phyloP scores from a whole-genome alignment of 2,113 vertebrate species.

The Tamias sibiricus region DNA sequence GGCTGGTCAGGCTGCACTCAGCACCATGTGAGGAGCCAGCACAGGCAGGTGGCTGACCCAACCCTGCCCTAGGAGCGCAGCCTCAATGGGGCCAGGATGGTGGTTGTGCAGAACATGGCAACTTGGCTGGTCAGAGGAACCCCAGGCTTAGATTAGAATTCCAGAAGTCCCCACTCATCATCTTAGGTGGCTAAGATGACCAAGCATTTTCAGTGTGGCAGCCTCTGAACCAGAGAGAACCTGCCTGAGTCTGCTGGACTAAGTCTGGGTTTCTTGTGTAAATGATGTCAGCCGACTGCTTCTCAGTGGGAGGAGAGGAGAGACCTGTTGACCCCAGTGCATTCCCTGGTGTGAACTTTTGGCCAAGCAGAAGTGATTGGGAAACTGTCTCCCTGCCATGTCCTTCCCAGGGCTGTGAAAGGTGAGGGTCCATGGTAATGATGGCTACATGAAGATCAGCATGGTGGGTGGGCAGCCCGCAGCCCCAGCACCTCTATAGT shows the following conservation, averaged over 20 bases:
- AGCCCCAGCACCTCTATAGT: not conserved
- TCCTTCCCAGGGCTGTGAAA: not conserved
- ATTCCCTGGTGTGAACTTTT: not conserved
- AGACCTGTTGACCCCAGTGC: not conserved
- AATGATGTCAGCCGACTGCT: not conserved
- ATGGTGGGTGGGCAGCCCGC: not conserved
- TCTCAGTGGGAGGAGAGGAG: not conserved
- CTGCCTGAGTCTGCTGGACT: not conserved
- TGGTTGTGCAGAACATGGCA: rapidly evolving
- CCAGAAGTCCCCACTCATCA: no score
- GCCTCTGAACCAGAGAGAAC: not conserved
- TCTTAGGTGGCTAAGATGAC: not conserved
- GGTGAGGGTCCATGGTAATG: not conserved
- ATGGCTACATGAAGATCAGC: not conserved
- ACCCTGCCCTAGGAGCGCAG: not conserved
- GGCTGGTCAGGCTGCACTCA: rapidly evolving
- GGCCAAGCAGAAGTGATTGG: not conserved
- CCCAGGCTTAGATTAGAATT: not conserved
- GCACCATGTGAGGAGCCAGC: not conserved
- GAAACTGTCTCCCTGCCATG: not conserved
- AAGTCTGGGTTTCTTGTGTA: not conserved
- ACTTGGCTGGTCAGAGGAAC: not conserved
- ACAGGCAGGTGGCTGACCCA: not conserved
- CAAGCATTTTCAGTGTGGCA: rapidly evolving
- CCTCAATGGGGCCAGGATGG: no score